These are phyloP conservation scores for Oreochromis aureus DNA, from an alignment of 2,113 vertebrate species.

Conservation along the genomic window DNA sequence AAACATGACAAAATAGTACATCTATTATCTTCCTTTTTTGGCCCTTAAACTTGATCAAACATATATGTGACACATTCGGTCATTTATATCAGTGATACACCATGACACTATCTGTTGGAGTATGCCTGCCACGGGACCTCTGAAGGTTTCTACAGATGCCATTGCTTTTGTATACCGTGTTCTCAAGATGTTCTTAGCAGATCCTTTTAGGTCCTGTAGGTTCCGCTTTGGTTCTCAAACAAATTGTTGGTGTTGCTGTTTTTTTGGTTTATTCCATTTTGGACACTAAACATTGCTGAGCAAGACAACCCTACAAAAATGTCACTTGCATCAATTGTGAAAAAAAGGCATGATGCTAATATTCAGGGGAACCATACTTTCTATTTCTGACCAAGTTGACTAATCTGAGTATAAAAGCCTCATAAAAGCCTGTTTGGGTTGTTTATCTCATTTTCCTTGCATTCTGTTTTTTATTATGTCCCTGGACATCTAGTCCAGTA, in stretches of 20 bases:
- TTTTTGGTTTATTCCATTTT: background rate
- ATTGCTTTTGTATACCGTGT: background rate
- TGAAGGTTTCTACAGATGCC: background rate
- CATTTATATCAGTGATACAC: background rate
- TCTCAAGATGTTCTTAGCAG: background rate
- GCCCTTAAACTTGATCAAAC: background rate
- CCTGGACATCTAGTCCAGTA: background rate
- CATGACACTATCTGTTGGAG: background rate
- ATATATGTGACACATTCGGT: background rate
- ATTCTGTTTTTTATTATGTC: background rate
- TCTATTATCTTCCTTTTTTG: background rate
- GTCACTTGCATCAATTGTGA: background rate
- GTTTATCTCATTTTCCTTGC: background rate
- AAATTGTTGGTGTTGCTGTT: background rate
- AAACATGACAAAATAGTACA: background rate
- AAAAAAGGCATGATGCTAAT: background rate
- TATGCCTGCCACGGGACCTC: background rate
- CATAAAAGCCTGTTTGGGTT: background rate
- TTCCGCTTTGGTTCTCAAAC: background rate
- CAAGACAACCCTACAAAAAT: background rate
- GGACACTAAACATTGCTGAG: background rate
- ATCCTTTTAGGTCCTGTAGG: background rate
- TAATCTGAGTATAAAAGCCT: background rate
- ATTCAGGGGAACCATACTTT: background rate
- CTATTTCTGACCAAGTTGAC: background rate